Percentiles rank a stretch among this genome's conserved stretches.
These are phyloP conservation scores for Nematolebias whitei DNA, from an alignment of 2,113 vertebrate species.

Conservation along the genomic window DNA sequence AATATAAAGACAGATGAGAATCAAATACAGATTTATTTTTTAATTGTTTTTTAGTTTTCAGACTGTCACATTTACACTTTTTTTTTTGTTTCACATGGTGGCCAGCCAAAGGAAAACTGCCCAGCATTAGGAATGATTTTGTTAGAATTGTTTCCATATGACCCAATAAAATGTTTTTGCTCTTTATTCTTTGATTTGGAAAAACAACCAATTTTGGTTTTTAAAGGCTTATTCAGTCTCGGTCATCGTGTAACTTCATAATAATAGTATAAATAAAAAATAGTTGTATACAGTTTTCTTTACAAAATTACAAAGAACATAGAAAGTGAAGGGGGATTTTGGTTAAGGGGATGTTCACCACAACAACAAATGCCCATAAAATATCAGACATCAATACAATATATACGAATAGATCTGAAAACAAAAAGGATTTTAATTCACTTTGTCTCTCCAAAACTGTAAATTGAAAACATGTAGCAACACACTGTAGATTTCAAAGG, in stretches of 20 bases:
- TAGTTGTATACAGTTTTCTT: too few relatives aligned
- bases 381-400: not conserved
- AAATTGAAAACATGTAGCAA: too few relatives aligned
- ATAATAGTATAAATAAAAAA: not conserved
- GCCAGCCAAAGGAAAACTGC: constrained; percentile 24
- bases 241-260: constrained; percentile 12
- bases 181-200: constrained; percentile 30
- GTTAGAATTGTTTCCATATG: constrained; percentile 36
- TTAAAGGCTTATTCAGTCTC: constrained; percentile 36
- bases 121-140: constrained; percentile 8
- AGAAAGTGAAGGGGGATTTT: too few relatives aligned
- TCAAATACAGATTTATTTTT: constrained; percentile 3
- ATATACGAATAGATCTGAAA: not conserved
- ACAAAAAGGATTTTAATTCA: not conserved
- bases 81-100: constrained; percentile 38
- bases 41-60: constrained; percentile 9
- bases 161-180: constrained; percentile 13
- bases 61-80: not conserved
- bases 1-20: too few relatives aligned
- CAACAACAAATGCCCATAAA: too few relatives aligned
- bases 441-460: too few relatives aligned
- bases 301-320: too few relatives aligned
- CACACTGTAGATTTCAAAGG: too few relatives aligned
- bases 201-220: constrained; percentile 42
- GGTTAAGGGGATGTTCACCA: too few relatives aligned